Base-by-base conservation (phyloP, 2,113 vertebrate genomes). In the Sceloporus undulatus region DNA sequence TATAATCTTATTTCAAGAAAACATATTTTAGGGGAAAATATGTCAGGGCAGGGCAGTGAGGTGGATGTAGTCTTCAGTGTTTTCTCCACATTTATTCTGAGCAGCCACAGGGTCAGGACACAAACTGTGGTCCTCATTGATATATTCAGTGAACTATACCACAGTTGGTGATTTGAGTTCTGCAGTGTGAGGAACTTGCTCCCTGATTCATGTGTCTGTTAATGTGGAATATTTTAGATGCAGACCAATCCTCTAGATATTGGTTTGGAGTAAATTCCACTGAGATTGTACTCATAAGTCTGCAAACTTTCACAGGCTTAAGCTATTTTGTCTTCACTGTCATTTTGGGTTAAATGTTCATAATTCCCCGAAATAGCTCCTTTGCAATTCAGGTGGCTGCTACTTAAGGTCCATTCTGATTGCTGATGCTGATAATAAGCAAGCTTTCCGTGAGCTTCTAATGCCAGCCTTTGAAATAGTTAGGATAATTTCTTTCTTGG, bases 381-480 rank as follows among this genome's bases (percentile, higher is more conserved):
- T 82, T 87, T 74, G 71, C 52, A 23, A 38, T 82, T 79, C 9
- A 65, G 38, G 48, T 48, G 48, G 40, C 56, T 87, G 56, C 9
- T 65, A 25, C 40, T 87, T 29, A 78, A 82, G 81, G 25, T 4
- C 27, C 84, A 56, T 82, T 87, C 78, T 74, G 16, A 65, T 90
- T 59, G 34, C 90, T 93, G 74, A 38, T 21, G 79, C 89, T 29
- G 68, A 27, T 25, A 65, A 23, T 27, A 42, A 85, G 27, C 19
- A 54, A 93, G 84, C 48, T 78, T 90, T 77, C 87, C 91, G 27
- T 90, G 19, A 87, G 86, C 84, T 91, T 82, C 52, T 80, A 56
- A 75, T 2, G n/a, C 81, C 85, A 79, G 21, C 62, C 84, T 85
- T 27, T 34, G n/a, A 54, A 52, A 81, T n/a, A 10, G 76, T 93